A percentile compares a stretch with the other conserved stretches of the same genome.
Evolutionary conservation across 2,113 vertebrate species (phyloP).

Genomic region (Rutilus rutilus): DNA sequence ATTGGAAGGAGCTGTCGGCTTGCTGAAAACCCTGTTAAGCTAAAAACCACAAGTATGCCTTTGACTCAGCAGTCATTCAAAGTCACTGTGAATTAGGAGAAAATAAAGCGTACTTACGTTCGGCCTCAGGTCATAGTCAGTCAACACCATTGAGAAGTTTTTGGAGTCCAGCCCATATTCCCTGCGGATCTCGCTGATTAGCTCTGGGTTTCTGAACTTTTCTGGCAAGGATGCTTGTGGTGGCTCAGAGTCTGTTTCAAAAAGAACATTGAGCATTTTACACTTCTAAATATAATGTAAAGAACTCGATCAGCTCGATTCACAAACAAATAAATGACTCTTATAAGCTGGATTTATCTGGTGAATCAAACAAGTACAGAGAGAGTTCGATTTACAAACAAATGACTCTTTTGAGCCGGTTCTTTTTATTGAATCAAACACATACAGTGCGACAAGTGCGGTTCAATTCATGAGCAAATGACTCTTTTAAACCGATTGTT

Average conservation of each 20-base stretch:
- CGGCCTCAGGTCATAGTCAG: slow-evolving; percentile 77
- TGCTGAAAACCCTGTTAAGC: slow-evolving; percentile 72
- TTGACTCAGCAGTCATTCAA: background rate
- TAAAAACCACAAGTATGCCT: slow-evolving; percentile 27
- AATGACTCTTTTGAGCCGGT: background rate
- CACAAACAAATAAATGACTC: background rate
- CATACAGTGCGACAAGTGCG: no score
- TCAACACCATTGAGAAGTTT: slow-evolving; percentile 78
- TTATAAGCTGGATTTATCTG: background rate
- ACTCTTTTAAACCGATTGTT: no score
- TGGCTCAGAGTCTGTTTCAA: slow-evolving; percentile 69
- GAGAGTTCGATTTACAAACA: background rate
- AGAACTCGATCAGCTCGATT: no score
- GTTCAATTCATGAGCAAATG: no score
- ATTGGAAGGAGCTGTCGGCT: slow-evolving; percentile 66
- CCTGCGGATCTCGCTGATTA: slow-evolving; percentile 70
- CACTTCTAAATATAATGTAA: background rate
- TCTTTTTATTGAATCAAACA: background rate
- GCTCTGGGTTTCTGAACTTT: slow-evolving; percentile 58
- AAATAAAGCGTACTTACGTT: slow-evolving; percentile 61
- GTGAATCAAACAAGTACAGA: background rate
- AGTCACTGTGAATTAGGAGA: background rate
- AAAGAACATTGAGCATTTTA: background rate
- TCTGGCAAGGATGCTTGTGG: slow-evolving; percentile 55
- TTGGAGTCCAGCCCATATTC: slow-evolving; percentile 70